phyloP scores from a whole-genome alignment of 2,797 vertebrate species.

The Pseudochirops cupreus region DNA sequence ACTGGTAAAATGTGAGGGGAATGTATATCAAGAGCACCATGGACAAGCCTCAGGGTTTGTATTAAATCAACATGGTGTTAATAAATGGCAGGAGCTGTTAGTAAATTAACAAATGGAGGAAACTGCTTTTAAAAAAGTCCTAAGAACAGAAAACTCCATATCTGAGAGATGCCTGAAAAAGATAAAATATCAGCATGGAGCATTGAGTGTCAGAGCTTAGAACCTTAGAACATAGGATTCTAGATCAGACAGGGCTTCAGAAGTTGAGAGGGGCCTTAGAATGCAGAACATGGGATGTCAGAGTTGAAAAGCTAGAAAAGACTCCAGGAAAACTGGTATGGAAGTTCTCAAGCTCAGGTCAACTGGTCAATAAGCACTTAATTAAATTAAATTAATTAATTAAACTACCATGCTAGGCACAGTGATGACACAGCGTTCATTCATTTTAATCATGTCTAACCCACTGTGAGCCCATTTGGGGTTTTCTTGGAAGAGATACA shows the following conservation, averaged over 20 bases:
- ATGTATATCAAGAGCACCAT: conserved; percentile 92
- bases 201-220: not conserved
- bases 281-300: not conserved
- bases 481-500: not conserved
- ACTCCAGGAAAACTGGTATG: not conserved
- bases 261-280: not conserved
- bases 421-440: not conserved
- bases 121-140: not conserved
- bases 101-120: not conserved
- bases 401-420: no score
- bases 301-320: not conserved
- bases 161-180: not conserved
- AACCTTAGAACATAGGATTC: not conserved
- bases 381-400: no score
- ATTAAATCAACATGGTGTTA: conserved; percentile 81
- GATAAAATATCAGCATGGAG: not conserved
- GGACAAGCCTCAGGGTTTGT: conserved; percentile 86
- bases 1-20: conserved; percentile 96
- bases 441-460: not conserved
- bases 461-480: not conserved
- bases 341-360: not conserved
- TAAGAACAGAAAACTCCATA: not conserved
- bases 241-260: not conserved
- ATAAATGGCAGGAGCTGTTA: not conserved
- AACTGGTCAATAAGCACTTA: not conserved